Evolutionary conservation across 2,113 vertebrate species (phyloP), one percentile per base, ranked within the genome.

Genomic region (Leiothrix lutea): DNA sequence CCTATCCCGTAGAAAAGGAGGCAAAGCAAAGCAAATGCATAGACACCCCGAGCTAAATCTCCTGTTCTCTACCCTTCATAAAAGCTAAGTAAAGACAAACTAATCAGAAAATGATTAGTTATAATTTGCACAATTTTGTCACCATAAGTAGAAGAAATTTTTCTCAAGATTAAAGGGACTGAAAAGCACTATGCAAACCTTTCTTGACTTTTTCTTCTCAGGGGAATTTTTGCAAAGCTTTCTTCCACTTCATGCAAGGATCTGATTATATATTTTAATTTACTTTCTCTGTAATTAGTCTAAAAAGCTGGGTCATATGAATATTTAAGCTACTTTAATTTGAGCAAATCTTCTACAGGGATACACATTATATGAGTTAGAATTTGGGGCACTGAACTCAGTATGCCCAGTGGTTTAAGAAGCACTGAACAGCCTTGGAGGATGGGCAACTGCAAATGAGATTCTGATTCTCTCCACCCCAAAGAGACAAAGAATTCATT

Each of bases 251-350:
- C 60, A 61, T 86, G 81, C 47, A 88, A 93, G 20, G 71, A 94
- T 90, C 81, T 92, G 92, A 94, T 97, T 74, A 96, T 48, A 45
- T 64, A 83, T 94, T 96, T 95, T 83, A 93, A 93, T 94, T 97
- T 75, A 78, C 65, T 96, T 95, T 86, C 71, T 60, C 79, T 83
- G 69, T 60, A 95, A 96, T 97, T 90, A 96, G 81, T 91, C 56
- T 62, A 88, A 94, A 95, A 97, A 96, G 90, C 81, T 96, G 31
- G 82, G 94, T 93, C 88, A 96, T 58, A 86, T 88, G 92, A 96
- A 94, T 96, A 97, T 94, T 96, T 93, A 95, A 96, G 56, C 35
- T 40, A 70, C 60, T 94, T 86, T 77, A 95, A 96, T 95, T 94
- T 88, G 47, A 93, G 47, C 54, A 91, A 80, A 80, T 90, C 74